Base-by-base conservation (phyloP, 2,888 invertebrate genomes). In the Ceraclea dissimilis region DNA sequence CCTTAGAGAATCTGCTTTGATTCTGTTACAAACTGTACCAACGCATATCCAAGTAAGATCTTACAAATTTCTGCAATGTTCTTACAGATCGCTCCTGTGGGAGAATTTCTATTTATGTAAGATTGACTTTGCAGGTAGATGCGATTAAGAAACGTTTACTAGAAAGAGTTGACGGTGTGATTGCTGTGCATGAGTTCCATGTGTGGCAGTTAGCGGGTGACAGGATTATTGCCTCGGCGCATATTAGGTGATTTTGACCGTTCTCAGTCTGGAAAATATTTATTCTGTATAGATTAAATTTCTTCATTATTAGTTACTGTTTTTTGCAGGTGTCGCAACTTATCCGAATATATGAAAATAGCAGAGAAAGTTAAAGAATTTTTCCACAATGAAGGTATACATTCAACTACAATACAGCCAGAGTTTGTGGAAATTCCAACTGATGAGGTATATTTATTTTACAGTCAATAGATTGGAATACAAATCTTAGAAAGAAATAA, bases 181-280 rank as follows among this genome's bases (percentile, higher is more conserved):
- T 95, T 54, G 96, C 94, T 0, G 94, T 98, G 1, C 97, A 98
- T 68, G 97, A 98, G 73, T 95, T 98, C 70, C 97, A 98, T 70
- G 93, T 98, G 10, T 98, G 98, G 98, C 97, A 97, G 75, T 76
- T 98, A 65, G 93, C 96, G 34, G 96, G 96, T 0, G 94, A 95
- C 72, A 83, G 95, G 63, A 96, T 97, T 63, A 96, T 98, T 64
- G 97, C 97, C 52, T 95, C 96, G 13, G 96, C 96, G 4, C 97
- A 98, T 70, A 94, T 98, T 68, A 86, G 91, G 88, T 86, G 66
- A 21, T 65, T 67, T 62, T 49, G 46, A 26, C 10, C 4, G 5
- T 26, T 26, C 26, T 49, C 16, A 8, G 11, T 49, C 31, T 20
- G 22, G 6, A 49, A 21, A 33, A 10, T 33, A 33, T 33, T 33